Conservation (phyloP, 1,140 invertebrate genomes). For the Archegozetes longisetosus region DNA sequence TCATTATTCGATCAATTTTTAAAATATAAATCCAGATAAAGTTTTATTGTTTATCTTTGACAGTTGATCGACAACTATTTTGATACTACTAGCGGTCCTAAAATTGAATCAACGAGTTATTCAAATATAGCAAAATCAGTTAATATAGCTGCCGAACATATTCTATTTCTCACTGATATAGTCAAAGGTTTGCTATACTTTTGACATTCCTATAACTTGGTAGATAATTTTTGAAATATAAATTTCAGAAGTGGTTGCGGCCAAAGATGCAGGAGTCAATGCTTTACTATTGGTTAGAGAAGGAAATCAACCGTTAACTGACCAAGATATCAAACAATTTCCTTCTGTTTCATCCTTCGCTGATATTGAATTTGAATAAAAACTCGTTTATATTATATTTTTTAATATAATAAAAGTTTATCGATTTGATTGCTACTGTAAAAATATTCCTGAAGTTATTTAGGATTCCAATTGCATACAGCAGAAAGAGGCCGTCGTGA, state of each 20-base stretch:
- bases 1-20: not conserved
- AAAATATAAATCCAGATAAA: not conserved
- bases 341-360: constrained; percentile 39
- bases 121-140: constrained; percentile 53
- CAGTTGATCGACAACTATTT: constrained; percentile 62
- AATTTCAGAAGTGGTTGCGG: constrained; percentile 56
- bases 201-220: not conserved
- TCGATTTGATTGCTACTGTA: too few relatives aligned
- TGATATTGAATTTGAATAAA: constrained; percentile 6
- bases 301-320: constrained; percentile 49
- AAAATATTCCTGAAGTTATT: too few relatives aligned
- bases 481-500: too few relatives aligned
- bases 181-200: constrained; percentile 43
- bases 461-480: too few relatives aligned
- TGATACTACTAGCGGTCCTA: constrained; percentile 65
- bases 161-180: constrained; percentile 71
- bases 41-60: constrained; percentile 15
- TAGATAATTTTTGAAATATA: constrained; percentile 14
- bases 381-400: not conserved
- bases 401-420: not conserved
- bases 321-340: constrained; percentile 41
- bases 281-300: constrained; percentile 50
- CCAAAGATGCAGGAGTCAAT: constrained; percentile 48
- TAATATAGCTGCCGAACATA: constrained; percentile 39
- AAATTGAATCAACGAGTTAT: constrained; percentile 54